These are phyloP conservation scores for Novumbra hubbsi DNA, from an alignment of 2,797 vertebrate species.

Conservation along the genomic window DNA sequence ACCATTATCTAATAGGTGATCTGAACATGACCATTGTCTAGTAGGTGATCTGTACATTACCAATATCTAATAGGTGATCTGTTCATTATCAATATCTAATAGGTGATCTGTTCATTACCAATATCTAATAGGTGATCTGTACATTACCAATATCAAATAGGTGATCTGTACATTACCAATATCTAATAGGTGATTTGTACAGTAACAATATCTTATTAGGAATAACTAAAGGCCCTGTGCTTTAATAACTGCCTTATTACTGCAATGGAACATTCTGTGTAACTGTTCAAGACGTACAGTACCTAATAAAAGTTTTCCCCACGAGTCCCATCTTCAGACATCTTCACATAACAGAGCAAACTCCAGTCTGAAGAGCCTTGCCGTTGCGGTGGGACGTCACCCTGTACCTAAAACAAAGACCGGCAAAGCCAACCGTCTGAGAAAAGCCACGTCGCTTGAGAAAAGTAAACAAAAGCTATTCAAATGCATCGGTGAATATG, in stretches of 20 bases:
- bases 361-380: slow-evolving; percentile 84
- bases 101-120: too few species aligned
- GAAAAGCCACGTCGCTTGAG: background rate
- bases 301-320: slow-evolving; percentile 54
- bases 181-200: too few species aligned
- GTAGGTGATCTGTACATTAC: too few species aligned
- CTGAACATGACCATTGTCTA: too few species aligned
- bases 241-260: background rate
- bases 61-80: too few species aligned
- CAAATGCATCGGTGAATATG: background rate
- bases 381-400: slow-evolving; percentile 68
- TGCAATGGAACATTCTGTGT: background rate
- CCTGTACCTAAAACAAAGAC: slow-evolving; percentile 53
- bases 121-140: too few species aligned
- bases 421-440: background rate
- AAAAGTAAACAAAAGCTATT: background rate
- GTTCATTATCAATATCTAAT: too few species aligned
- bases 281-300: slow-evolving; percentile 17
- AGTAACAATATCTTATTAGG: background rate
- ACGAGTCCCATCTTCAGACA: slow-evolving; percentile 9
- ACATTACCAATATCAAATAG: too few species aligned
- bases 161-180: too few species aligned
- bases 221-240: background rate
- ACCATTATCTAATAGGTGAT: too few species aligned
- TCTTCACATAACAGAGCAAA: slow-evolving; percentile 92